These are phyloP conservation scores for Agrypnus murinus DNA, from an alignment of 2,888 invertebrate genomes.

Conservation along the genomic window DNA sequence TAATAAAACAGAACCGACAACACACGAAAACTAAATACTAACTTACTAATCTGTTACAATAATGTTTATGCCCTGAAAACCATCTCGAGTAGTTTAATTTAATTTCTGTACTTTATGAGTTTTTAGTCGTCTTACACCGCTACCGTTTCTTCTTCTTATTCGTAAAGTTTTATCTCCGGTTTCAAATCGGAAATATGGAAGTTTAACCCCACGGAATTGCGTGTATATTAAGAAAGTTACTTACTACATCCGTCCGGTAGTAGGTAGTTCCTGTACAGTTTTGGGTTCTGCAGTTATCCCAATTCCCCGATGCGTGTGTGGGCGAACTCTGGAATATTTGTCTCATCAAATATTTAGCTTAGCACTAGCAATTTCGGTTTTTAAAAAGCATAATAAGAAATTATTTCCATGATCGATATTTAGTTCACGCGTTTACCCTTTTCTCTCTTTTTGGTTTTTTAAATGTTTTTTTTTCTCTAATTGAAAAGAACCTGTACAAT, in stretches of 20 bases:
- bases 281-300: conserved; percentile 20
- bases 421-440: no score
- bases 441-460: no score
- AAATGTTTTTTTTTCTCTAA: no score
- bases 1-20: no score
- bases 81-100: conserved; percentile 1
- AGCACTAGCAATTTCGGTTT: conserved; percentile 16
- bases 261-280: conserved; percentile 14
- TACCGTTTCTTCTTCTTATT: no score
- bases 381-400: conserved; percentile 9
- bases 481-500: not conserved
- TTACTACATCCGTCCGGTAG: conserved; percentile 1
- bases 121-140: no score
- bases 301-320: conserved; percentile 35
- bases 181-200: conserved; percentile 8
- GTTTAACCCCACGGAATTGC: conserved; percentile 14
- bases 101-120: conserved; percentile 13
- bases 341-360: conserved; percentile 34
- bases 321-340: conserved; percentile 12
- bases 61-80: not conserved
- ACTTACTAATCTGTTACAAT: conserved; percentile 6
- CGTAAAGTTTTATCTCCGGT: conserved; percentile 14
- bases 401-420: not conserved
- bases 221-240: conserved; percentile 29
- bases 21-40: not conserved